Percentiles rank a stretch among this genome's conserved stretches.
Evolutionary conservation across 2,113 vertebrate species (phyloP).

Genomic region (Typhlomys cinereus): DNA sequence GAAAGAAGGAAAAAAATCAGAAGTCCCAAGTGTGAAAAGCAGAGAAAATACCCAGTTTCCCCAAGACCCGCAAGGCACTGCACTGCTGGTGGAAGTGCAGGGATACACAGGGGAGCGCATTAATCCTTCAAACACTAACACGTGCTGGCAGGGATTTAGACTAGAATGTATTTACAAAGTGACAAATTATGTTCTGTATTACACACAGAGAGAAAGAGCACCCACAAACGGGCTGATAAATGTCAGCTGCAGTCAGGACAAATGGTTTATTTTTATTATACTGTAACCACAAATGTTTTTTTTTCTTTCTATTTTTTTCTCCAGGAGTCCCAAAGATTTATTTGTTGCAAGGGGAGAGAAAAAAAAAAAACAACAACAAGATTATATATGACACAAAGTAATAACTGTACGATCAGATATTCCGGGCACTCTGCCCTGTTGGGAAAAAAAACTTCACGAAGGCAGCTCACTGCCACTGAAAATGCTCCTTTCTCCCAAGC

Average conservation of each 20-base stretch:
- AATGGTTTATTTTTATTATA: slow-evolving; percentile 97
- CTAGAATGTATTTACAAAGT: slow-evolving; percentile 92
- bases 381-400: slow-evolving; percentile 90
- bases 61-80: slow-evolving; percentile 79
- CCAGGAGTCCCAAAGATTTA: slow-evolving; percentile 87
- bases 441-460: slow-evolving; percentile 73
- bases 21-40: slow-evolving; percentile 66
- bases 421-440: slow-evolving; percentile 85
- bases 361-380: slow-evolving; percentile 89
- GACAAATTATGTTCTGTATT: slow-evolving; percentile 92
- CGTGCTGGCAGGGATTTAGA: slow-evolving; percentile 91
- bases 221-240: slow-evolving; percentile 94
- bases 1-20: slow-evolving; percentile 71
- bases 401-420: slow-evolving; percentile 87
- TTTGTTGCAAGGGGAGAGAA: slow-evolving; percentile 82
- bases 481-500: slow-evolving; percentile 77
- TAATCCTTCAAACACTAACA: slow-evolving; percentile 91
- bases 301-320: slow-evolving; percentile 43
- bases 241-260: slow-evolving; percentile 91
- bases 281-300: slow-evolving; percentile 88
- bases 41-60: slow-evolving; percentile 74
- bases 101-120: slow-evolving; percentile 83
- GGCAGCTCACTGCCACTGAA: slow-evolving; percentile 75
- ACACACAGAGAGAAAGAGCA: slow-evolving; percentile 88
- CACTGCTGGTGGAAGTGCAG: slow-evolving; percentile 81